phyloP scores from a whole-genome alignment of 1,140 invertebrate species.

The Periplaneta americana region DNA sequence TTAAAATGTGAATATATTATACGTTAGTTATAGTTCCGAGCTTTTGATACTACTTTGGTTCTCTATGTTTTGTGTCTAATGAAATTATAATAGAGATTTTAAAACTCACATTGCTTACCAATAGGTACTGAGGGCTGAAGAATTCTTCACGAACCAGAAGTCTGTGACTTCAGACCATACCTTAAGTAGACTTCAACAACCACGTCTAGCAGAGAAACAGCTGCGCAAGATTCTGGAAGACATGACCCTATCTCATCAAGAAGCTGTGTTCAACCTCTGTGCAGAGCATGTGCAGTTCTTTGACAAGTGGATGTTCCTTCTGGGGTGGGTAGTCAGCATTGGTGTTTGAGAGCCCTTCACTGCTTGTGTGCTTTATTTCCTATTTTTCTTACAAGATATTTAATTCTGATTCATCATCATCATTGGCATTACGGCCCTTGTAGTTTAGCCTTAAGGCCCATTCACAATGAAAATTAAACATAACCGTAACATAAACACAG shows the following conservation, averaged over 20 bases:
- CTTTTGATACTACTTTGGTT: no score
- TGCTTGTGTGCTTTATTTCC: background rate
- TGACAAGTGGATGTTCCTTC: background rate
- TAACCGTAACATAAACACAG: no score
- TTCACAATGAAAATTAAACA: no score
- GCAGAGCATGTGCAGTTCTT: background rate
- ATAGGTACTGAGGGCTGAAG: background rate
- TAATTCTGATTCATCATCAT: no score
- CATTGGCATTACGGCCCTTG: no score
- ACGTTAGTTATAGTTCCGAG: no score
- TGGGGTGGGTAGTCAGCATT: background rate
- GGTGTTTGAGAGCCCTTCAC: background rate
- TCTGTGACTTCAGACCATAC: background rate
- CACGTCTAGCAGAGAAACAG: slow-evolving; percentile 2
- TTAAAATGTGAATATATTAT: no score
- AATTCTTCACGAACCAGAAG: background rate
- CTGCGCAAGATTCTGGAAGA: background rate
- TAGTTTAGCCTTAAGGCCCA: background rate
- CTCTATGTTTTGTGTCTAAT: no score
- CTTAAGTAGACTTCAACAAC: background rate
- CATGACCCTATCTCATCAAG: background rate
- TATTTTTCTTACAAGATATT: background rate
- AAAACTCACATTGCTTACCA: no score
- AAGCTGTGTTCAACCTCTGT: background rate
- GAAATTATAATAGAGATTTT: no score